phyloP scores from a whole-genome alignment of 23 tunicate species.

The Ascidia mentula region DNA sequence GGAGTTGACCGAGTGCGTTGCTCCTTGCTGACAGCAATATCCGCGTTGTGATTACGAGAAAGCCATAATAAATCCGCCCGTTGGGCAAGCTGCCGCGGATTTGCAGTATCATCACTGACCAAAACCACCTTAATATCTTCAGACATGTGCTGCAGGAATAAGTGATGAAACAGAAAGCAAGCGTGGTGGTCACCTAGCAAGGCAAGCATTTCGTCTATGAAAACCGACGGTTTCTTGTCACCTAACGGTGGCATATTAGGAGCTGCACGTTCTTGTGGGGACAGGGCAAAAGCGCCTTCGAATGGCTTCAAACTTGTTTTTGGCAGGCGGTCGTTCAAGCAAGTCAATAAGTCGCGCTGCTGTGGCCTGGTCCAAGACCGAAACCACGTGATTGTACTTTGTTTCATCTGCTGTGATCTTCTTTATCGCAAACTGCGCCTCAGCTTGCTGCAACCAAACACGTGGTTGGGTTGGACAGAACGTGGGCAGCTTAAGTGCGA shows the following conservation, averaged over 20 bases:
- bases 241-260: slow-evolving; percentile 23
- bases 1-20: background rate
- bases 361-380: background rate
- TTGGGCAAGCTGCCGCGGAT: background rate
- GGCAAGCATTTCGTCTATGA: slow-evolving; percentile 27
- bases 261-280: slow-evolving; percentile 10
- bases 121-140: slow-evolving; percentile 7
- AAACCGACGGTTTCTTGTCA: slow-evolving; percentile 22
- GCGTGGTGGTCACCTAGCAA: slow-evolving; percentile 1
- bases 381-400: background rate
- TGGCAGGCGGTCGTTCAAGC: background rate
- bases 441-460: background rate
- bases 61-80: slow-evolving; percentile 12
- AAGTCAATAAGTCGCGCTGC: background rate
- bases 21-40: background rate
- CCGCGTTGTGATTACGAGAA: background rate
- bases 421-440: background rate
- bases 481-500: background rate
- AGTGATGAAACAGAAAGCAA: slow-evolving; percentile 13
- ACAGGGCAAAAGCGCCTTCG: background rate
- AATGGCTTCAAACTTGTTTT: background rate
- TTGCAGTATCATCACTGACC: background rate
- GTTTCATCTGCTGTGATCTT: background rate
- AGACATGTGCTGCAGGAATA: slow-evolving; percentile 16
- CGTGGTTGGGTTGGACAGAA: too few species aligned